These are phyloP conservation scores for Hippocampus guttulatus DNA, from an alignment of 2,113 vertebrate species.

Conservation along the genomic window DNA sequence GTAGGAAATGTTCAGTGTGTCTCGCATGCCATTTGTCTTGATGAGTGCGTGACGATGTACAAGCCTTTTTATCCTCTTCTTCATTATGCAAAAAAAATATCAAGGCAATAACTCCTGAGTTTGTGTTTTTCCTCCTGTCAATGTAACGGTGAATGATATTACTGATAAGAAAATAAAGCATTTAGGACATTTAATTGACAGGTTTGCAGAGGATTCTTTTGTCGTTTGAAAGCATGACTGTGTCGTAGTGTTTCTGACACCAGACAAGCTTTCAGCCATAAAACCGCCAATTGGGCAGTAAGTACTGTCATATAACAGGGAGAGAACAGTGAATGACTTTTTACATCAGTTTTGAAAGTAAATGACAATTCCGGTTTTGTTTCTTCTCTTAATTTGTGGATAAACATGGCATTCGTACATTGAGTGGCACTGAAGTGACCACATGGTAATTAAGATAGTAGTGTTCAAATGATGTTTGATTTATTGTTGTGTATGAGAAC, in stretches of 20 bases:
- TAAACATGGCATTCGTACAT: not conserved
- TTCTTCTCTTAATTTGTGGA: conserved; percentile 6
- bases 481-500: conserved; percentile 29
- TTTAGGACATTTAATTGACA: conserved; percentile 58
- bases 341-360: conserved; percentile 10
- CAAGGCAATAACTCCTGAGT: conserved; percentile 72
- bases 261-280: conserved; percentile 64
- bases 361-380: conserved; percentile 8
- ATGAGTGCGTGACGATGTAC: conserved; percentile 58
- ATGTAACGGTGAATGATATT: conserved; percentile 50
- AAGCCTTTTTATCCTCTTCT: conserved; percentile 24
- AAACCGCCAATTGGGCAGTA: conserved; percentile 40
- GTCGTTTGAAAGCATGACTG: conserved; percentile 26
- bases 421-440: conserved; percentile 11
- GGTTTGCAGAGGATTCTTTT: conserved; percentile 45
- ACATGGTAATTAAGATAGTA: not conserved
- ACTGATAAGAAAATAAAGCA: conserved; percentile 36
- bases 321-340: conserved; percentile 18
- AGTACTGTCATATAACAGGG: conserved; percentile 31
- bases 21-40: conserved; percentile 70
- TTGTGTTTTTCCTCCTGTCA: conserved; percentile 60
- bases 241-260: conserved; percentile 31
- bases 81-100: conserved; percentile 65
- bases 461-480: conserved; percentile 20
- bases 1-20: conserved; percentile 50